Conservation (phyloP, 2,888 invertebrate genomes). For the Drosophila seclusa region DNA sequence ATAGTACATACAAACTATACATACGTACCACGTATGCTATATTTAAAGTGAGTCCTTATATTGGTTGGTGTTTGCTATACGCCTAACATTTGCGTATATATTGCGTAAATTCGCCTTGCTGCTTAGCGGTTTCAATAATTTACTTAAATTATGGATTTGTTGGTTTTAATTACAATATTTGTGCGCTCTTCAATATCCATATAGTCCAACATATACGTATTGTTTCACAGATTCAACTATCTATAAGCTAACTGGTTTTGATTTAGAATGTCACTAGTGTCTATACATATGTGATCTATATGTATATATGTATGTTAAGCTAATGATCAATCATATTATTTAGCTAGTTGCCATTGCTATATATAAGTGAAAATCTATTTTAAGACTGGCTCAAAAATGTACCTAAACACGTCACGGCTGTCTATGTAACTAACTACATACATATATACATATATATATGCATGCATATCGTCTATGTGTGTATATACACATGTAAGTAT, state of each 20-base stretch:
- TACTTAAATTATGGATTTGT: conserved; percentile 66
- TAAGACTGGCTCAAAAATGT: conserved; percentile 24
- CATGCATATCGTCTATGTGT: conserved; percentile 18
- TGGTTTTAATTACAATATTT: conserved; percentile 62
- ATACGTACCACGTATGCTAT: conserved; percentile 33
- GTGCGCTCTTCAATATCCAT: conserved; percentile 67
- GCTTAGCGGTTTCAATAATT: conserved; percentile 48
- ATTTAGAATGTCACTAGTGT: conserved; percentile 23
- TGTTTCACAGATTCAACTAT: conserved; percentile 53
- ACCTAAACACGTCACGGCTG: conserved; percentile 18
- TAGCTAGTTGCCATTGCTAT: conserved; percentile 16
- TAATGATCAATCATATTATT: conserved; percentile 15
- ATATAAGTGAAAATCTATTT: conserved; percentile 26
- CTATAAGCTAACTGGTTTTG: conserved; percentile 55
- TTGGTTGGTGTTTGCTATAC: conserved; percentile 25
- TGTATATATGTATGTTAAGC: conserved; percentile 15
- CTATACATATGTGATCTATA: conserved; percentile 8
- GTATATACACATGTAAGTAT: conserved; percentile 6
- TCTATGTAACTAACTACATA: conserved; percentile 19
- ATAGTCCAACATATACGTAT: conserved; percentile 39
- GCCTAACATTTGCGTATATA: conserved; percentile 20
- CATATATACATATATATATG: conserved; percentile 19
- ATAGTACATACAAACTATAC: conserved; percentile 18
- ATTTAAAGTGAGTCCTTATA: conserved; percentile 25
- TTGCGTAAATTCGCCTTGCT: conserved; percentile 58